A percentile compares a stretch with the other conserved stretches of the same genome.
Evolutionary conservation across 2,888 invertebrate species (phyloP).

Genomic region (Ophioninae sp.): DNA sequence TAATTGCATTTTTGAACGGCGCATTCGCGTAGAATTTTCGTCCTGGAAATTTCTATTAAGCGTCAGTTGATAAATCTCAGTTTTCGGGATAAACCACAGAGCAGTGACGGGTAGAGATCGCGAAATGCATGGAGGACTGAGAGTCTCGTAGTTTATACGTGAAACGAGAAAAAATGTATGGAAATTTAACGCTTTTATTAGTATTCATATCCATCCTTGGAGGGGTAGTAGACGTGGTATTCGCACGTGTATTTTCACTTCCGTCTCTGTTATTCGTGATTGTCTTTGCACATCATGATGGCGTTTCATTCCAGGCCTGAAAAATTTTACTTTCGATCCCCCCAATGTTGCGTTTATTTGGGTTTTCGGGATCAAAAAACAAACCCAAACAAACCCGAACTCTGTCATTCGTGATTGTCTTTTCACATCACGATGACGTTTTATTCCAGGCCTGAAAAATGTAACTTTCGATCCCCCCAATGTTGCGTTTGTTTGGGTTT

Average conservation of each 20-base stretch:
- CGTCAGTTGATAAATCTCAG: constrained; percentile 42
- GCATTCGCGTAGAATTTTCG: not conserved
- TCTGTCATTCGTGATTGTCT: too few relatives aligned
- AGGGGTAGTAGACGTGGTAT: not conserved
- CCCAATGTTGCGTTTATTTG: too few relatives aligned
- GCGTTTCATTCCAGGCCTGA: not conserved
- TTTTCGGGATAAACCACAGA: not conserved
- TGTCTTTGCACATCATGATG: not conserved
- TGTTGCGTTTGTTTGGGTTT: too few relatives aligned
- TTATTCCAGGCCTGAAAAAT: too few relatives aligned
- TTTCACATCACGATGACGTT: too few relatives aligned
- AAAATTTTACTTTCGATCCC: not conserved
- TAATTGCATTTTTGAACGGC: not conserved
- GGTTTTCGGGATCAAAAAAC: too few relatives aligned
- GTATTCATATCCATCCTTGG: constrained; percentile 51
- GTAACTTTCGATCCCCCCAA: too few relatives aligned
- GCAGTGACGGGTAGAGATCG: not conserved
- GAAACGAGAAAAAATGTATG: constrained; percentile 52
- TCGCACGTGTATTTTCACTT: not conserved
- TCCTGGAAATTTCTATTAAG: constrained; percentile 21
- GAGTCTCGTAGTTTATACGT: not conserved
- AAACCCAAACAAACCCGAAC: too few relatives aligned
- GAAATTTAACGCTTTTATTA: constrained; percentile 64
- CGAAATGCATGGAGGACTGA: not conserved
- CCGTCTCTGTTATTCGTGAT: not conserved